Conservation (phyloP, 2,888 invertebrate species). For the Drosophila lacicola region DNA sequence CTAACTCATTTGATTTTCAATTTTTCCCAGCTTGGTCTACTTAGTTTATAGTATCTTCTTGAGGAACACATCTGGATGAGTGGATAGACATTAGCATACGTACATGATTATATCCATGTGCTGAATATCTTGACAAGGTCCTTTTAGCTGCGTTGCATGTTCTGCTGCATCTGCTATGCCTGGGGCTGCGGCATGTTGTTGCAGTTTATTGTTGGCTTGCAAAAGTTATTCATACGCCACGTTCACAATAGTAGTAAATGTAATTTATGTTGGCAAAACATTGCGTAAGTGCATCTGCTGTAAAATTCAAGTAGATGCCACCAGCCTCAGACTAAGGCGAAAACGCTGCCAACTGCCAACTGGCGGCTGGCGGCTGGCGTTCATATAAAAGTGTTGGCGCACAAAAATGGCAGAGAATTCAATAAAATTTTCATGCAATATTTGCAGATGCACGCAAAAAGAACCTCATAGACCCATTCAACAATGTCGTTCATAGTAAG, state of each 20-base stretch:
- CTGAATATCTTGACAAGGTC: not conserved
- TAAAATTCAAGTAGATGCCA: conserved; percentile 1
- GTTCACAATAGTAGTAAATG: not conserved
- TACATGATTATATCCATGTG: not conserved
- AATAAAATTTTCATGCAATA: not conserved
- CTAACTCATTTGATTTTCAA: too few species aligned
- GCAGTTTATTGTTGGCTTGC: conserved; percentile 12
- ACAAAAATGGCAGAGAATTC: not conserved
- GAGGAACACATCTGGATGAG: too few species aligned
- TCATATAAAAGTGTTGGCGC: too few species aligned
- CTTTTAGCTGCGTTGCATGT: not conserved
- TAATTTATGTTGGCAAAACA: conserved; percentile 5
- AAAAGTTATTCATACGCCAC: conserved; percentile 56
- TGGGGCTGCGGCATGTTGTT: too few species aligned
- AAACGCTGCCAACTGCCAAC: too few species aligned
- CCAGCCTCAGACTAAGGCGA: not conserved
- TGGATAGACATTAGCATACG: not conserved
- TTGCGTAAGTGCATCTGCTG: not conserved
- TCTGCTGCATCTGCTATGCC: not conserved
- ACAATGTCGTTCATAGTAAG: too few species aligned
- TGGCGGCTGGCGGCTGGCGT: too few species aligned
- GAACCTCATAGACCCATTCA: not conserved
- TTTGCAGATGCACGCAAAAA: not conserved
- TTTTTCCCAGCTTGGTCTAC: too few species aligned
- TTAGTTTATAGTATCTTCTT: too few species aligned